Evolutionary conservation across 2,797 vertebrate species (phyloP), one percentile per base, ranked within the genome.

Genomic region (Ctenochaetus hawaiiensis): DNA sequence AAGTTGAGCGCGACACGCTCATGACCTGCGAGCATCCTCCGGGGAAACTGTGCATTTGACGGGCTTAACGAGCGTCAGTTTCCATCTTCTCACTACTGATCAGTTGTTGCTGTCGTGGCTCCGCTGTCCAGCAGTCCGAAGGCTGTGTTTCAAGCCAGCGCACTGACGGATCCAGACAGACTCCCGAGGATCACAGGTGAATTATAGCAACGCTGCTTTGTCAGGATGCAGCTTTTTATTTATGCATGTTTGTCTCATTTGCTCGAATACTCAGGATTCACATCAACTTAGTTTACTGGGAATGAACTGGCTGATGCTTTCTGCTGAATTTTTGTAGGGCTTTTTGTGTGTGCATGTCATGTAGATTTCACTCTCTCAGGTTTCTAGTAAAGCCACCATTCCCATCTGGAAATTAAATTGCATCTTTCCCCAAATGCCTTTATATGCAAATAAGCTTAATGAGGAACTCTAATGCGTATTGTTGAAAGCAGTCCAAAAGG

Each of bases 171-270:
- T 10, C 30, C 75, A 48, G 52, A 76, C 66, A 5, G 45, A 77
- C 81, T 83, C 66, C 66, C 80, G 67, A 65, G 81, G 67, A 90
- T 80, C 76, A 81, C 92, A 93, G 93, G 93, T 94, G 89, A 90
- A 85, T 78, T 52, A 66, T 13, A 30, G 20, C 64, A 30, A 7
- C 45, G 45, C 22, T 65, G 61, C 57, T 68, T 39, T 53, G 49
- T 18, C 57, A 5, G 52, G 37, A 37, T 75, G 78, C 60, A 44
- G 62, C 53, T 61, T 52, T 45, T 49, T 37, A 34, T 44, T 45
- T 6, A 22, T 69, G 59, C 68, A 52, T 71, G 41, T 65, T 34
- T 0, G 22, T 23, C 8, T 48, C 11, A 51, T 61, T 45, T 72
- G 51, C 56, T 14, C 39, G 2, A 37, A 70, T 17, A n/a, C 37